Evolutionary conservation across 2,888 invertebrate genomes (phyloP), one percentile per base, ranked within the genome.

Genomic region (Syrista parreyssii): DNA sequence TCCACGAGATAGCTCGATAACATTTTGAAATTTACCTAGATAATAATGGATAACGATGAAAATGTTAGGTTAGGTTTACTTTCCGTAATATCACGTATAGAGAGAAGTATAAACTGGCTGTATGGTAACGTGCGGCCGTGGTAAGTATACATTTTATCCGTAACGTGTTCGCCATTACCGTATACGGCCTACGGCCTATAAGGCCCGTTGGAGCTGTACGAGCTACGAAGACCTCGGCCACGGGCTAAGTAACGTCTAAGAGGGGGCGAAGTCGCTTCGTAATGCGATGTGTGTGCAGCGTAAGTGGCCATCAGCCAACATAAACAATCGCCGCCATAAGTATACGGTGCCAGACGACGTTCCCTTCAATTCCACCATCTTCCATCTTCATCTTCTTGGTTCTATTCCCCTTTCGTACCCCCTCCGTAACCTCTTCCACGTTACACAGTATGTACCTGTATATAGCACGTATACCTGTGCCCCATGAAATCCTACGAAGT

Each of bases 291-390:
- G 90, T 89, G 89, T 89, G 89, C 89, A 89, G 84, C 87, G 87
- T 91, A 91, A 91, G 91, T 91, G 91, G 91, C 91, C 90, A 91
- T 91, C 90, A 91, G 90, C 90, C 91, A 91, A 91, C 91, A 91
- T 91, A 91, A 91, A 91, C 91, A 91, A 91, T 91, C 91, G 90
- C 88, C 88, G 82, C 86, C 83, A 87, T 91, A 91, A 91, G 90
- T 91, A 91, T 91, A 91, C 84, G 90, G 86, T 89, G 87, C 71
- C 71, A 87, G 86, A 84, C 84, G 85, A 86, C 86, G 85, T 81
- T 80, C 79, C 80, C 84, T 80, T 81, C 82, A 82, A 81, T 78
- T 79, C 83, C 79, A 81, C 79, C 82, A 82, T 78, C 73, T 80
- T 55, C 55, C 55, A 55, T 55, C 55, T 55, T 55, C 55, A 55